phyloP scores from a whole-genome alignment of 2,797 vertebrate genomes.

The Nyctibius grandis region DNA sequence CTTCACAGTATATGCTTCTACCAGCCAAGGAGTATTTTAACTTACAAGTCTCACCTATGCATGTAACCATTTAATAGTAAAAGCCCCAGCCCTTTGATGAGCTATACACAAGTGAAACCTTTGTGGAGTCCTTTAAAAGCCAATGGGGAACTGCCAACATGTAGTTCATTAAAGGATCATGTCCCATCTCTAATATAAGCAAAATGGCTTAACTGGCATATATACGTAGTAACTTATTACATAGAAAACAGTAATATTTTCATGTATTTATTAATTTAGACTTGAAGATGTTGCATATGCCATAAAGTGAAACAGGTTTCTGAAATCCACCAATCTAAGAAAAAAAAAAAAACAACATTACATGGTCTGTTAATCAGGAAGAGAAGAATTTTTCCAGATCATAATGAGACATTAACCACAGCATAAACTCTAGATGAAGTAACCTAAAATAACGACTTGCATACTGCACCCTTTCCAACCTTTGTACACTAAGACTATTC shows the following conservation, averaged over 20 bases:
- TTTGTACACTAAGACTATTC: not conserved
- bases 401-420: not conserved
- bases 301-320: not conserved
- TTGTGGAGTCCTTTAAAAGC: not conserved
- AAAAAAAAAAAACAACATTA: not conserved
- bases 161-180: not conserved
- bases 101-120: not conserved
- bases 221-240: too few relatives aligned
- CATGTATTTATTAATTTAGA: not conserved
- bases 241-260: not conserved
- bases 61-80: not conserved
- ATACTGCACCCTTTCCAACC: not conserved
- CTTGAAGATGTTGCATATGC: not conserved
- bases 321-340: not conserved
- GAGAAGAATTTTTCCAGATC: not conserved
- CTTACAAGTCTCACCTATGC: not conserved
- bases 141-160: not conserved
- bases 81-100: not conserved
- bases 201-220: not conserved
- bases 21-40: not conserved
- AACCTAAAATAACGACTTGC: not conserved
- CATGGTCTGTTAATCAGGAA: not conserved
- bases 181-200: not conserved
- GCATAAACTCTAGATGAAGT: not conserved
- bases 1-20: not conserved